Base-by-base conservation (phyloP, 2,797 vertebrate species). In the Gymnothorax reevesii region DNA sequence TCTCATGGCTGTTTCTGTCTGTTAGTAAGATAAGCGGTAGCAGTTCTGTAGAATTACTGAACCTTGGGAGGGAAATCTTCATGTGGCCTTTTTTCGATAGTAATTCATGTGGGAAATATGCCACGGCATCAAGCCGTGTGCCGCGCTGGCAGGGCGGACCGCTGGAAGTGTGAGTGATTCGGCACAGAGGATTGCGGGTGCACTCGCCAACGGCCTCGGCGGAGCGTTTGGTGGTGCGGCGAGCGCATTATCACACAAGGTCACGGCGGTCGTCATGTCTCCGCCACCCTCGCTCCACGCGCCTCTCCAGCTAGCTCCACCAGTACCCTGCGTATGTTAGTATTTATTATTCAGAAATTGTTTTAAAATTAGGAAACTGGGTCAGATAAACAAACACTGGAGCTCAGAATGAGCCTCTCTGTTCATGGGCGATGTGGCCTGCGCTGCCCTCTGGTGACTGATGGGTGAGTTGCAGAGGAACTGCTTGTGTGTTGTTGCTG, bases 321-420 rank as follows among this genome's bases (percentile, higher is more conserved):
- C 20, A 0, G 17, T 42, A 17, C 13, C 7, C 49, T 17, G 75
- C 52, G 54, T 79, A 49, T 79, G 75, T 54, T 20, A 20, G 42
- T 20, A 12, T 52, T 52, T 52, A 79, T 64, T 64, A 42, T 79
- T 52, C 52, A 79, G 54, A 20, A 79, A 52, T 13, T n/a, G n/a
- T n/a, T n/a, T n/a, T n/a, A 83, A 83, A 60, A 4, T 22, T 13
- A 12, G 27, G 59, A 62, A 83, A 60, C 83, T 83, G 42, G 83
- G 83, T 60, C 83, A 83, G 83, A 42, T 62, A 83, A 83, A 83
- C 83, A 83, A 83, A 83, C 54, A 60, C 57, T 20, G 10, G 33
- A 13, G 82, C 82, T 33, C 25, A 59, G 12, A 83, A 57, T 27
- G 57, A 59, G n/a, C 54, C 83, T 64, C n/a, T 83, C 75, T 52